Conservation (phyloP, 1,140 invertebrate species). For the Drosophila triauraria region DNA sequence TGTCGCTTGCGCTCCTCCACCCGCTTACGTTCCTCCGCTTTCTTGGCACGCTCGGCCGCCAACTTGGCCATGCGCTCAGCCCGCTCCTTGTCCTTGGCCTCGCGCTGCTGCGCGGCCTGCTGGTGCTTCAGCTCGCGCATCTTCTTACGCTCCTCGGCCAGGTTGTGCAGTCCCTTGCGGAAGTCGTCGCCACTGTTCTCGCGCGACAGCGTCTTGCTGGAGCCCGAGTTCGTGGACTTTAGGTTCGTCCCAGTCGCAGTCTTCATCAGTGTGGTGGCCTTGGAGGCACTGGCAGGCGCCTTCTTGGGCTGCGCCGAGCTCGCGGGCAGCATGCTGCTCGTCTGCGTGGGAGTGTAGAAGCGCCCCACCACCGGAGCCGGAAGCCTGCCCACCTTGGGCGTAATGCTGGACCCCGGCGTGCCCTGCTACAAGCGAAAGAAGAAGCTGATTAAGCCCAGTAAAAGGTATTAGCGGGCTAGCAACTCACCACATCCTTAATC, state of each 20-base stretch:
- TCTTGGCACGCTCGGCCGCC: conserved; percentile 86
- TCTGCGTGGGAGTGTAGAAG: conserved; percentile 80
- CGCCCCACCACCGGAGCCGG: conserved; percentile 64
- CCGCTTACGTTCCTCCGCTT: conserved; percentile 85
- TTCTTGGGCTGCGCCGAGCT: conserved; percentile 67
- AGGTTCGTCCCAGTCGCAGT: conserved; percentile 58
- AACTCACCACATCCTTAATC: conserved; percentile 57
- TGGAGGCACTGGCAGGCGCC: conserved; percentile 69
- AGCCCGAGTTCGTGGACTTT: conserved; percentile 47
- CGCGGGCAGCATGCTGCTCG: conserved; percentile 20
- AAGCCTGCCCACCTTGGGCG: conserved; percentile 71
- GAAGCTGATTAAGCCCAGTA: background rate
- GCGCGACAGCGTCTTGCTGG: conserved; percentile 66
- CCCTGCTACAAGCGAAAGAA: background rate
- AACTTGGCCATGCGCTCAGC: conserved; percentile 86
- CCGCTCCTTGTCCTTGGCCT: conserved; percentile 86
- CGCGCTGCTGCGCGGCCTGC: conserved; percentile 87
- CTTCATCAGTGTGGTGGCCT: conserved; percentile 58
- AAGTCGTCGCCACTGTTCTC: conserved; percentile 81
- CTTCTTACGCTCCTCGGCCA: conserved; percentile 87
- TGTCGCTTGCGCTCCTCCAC: conserved; percentile 85
- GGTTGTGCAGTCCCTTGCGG: conserved; percentile 74
- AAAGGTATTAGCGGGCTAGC: background rate
- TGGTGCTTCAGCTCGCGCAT: conserved; percentile 87
- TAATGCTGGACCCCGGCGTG: conserved; percentile 42